A percentile compares a stretch with the other conserved stretches of the same genome.
These are phyloP conservation scores for Lasiommata megera DNA, from an alignment of 2,888 invertebrate genomes.

Conservation along the genomic window DNA sequence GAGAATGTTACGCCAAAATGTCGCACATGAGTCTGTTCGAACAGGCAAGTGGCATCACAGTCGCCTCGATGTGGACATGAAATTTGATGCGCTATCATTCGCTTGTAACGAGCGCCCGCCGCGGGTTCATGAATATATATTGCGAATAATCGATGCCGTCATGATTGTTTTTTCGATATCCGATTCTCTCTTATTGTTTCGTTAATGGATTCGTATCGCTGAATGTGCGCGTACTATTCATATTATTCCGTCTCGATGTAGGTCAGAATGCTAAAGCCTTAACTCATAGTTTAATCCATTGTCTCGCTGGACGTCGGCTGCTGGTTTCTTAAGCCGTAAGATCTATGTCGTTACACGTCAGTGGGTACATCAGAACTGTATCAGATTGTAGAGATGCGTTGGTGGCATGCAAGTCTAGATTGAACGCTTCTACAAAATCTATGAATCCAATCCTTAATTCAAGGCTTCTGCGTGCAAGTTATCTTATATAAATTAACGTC, in stretches of 20 bases:
- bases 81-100: conserved; percentile 36
- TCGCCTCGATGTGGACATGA: conserved; percentile 32
- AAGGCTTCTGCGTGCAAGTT: no score
- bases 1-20: no score
- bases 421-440: no score
- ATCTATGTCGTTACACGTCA: no score
- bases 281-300: not conserved
- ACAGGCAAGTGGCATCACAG: not conserved
- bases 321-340: no score
- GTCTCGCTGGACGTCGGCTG: no score
- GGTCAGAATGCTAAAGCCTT: not conserved
- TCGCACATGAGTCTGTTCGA: not conserved
- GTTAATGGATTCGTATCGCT: conserved; percentile 20
- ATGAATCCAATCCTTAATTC: no score
- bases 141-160: conserved; percentile 33
- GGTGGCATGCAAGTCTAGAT: no score
- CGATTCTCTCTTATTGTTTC: conserved; percentile 25
- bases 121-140: conserved; percentile 41
- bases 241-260: not conserved
- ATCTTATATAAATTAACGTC: no score
- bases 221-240: conserved; percentile 2
- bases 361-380: no score
- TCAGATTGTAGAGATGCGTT: no score
- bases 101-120: conserved; percentile 29
- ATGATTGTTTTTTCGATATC: conserved; percentile 39